Base-by-base conservation (phyloP, 2,113 vertebrate genomes). In the Actenoides hombroni region DNA sequence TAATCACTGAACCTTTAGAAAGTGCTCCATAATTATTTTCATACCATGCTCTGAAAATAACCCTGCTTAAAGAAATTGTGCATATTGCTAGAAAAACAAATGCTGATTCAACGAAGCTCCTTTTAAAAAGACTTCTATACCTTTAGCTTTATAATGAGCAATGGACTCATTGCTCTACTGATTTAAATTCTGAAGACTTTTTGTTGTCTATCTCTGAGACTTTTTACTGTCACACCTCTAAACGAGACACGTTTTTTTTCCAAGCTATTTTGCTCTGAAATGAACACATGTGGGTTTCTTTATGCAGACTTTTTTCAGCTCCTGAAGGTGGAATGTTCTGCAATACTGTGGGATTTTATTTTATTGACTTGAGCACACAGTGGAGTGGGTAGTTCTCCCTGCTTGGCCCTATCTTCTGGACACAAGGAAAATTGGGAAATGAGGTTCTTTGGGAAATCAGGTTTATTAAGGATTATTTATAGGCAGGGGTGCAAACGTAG, bases 1-100 rank as follows among this genome's bases (percentile, higher is more conserved):
- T 92, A 60, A 92, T 87, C 69, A 79, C 77, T 49, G 89, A 91
- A 91, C 89, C 74, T 92, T 88, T 76, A 87, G 89, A 51, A 84
- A 91, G 56, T 89, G 64, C 35, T 91, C 86, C 2, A 3, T 76
- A 87, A 91, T 94, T 95, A 86, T 88, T 84, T 84, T 71, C 89
- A 82, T 69, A 49, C 37, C 31, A 39, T 42, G 33, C 65, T 84
- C 84, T 60, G 61, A 79, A 94, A 94, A 95, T 87, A 79, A 79
- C 89, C 33, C 73, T 44, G 48, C 51, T 94, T 88, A 88, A 92
- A 92, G 56, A 75, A 94, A 70, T 74, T 76, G 63, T 87, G 83
- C 78, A 40, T 56, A 6, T 57, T 95, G 49, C 69, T 87, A 81
- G 81, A 71, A 84, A 91, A 86, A 83, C 35, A 92, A 92, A 82